A percentile compares a stretch with the other conserved stretches of the same genome.
Conservation (phyloP, 2,113 vertebrate species). For the Hippopotamus amphibius region DNA sequence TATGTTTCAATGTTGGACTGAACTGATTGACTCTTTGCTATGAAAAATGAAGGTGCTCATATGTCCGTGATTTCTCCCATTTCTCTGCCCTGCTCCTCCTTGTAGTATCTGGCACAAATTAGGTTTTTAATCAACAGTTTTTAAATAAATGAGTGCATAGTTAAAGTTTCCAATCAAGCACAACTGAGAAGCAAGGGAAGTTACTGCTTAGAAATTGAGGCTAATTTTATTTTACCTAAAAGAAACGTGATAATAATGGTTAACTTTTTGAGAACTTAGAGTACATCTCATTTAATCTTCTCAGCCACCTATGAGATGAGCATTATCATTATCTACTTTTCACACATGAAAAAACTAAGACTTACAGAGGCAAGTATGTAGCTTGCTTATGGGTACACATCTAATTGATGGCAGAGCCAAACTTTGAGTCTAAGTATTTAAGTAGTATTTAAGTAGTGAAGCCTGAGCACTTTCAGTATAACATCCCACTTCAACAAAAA, state of each 20-base stretch:
- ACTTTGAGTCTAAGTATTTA: neutral
- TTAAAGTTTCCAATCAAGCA: neutral
- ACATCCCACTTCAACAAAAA: neutral
- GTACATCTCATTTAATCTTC: neutral
- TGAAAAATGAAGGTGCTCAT: neutral
- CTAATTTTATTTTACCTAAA: neutral
- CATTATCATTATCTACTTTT: constrained; percentile 53
- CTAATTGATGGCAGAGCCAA: neutral
- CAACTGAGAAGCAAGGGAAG: neutral
- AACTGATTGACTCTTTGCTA: neutral
- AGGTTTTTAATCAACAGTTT: constrained; percentile 38
- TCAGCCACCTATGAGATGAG: neutral
- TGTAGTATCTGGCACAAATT: neutral
- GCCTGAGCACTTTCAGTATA: neutral
- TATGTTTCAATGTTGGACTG: neutral
- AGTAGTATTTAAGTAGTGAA: neutral
- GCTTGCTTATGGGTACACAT: neutral
- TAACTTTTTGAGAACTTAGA: neutral
- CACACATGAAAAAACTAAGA: neutral
- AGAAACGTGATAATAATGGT: neutral
- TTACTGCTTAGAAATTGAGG: neutral
- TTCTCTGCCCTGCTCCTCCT: neutral
- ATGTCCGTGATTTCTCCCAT: neutral
- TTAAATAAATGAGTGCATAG: neutral
- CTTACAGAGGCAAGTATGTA: neutral